Base-by-base conservation (phyloP, 1,140 invertebrate species). In the Copidosoma floridanum region DNA sequence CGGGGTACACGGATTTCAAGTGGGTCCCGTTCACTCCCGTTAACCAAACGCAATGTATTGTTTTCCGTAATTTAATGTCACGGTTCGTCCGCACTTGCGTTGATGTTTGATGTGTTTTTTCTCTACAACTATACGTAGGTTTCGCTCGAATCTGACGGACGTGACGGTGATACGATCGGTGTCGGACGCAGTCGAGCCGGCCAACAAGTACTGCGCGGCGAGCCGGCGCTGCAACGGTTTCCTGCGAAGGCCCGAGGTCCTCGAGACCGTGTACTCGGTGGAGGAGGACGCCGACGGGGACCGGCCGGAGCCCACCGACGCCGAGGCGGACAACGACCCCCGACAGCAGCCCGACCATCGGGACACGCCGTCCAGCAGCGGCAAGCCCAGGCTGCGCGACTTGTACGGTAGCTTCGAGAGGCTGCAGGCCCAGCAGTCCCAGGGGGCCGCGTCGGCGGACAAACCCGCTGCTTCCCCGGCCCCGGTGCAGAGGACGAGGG, bases 261-360 rank as follows among this genome's bases (percentile, higher is more conserved):
- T 92, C n/a, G 90, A 92, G 70, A 92, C 90, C 0, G 90, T 92
- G 0, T 92, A 91, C 74, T 91, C 89, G 64, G 89, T 92, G 0
- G 90, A 92, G 71, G 90, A 92, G 70, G 90, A 92, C 73, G 86
- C 77, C 0, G 89, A 91, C 62, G 84, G 82, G 32, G 85, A 57
- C 16, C 48, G 21, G 32, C 51, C 29, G 43, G 24, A 10, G 23
- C 74, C 83, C 21, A 72, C 73, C 29, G 74, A 72, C 29, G 69
- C 71, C 2, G 76, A 75, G 20, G 73, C 57, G 50, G 50, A 51
- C 59, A 23, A 75, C 74, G 37, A 38, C 23, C 26, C 24, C 16
- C 12, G 29, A 10, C 6, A 11, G 27, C 24, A n/a, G 1, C 35
- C 35, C 35, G 50, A 29, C 23, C n/a, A n/a, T n/a, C n/a, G 21